phyloP scores from a whole-genome alignment of 2,888 invertebrate genomes.

The Coleophora flavipennella region DNA sequence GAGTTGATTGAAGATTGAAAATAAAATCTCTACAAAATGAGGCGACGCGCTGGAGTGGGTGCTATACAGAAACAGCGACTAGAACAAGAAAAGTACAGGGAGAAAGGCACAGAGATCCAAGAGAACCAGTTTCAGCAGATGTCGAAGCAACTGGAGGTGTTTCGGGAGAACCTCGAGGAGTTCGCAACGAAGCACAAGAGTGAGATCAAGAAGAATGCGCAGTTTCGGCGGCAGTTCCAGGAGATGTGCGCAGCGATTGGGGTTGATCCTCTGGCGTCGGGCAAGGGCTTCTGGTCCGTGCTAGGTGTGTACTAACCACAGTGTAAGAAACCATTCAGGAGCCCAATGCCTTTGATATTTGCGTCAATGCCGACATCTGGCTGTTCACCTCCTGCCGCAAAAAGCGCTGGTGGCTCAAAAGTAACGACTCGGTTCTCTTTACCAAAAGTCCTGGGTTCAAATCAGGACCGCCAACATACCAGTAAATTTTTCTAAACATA shows the following conservation, averaged over 20 bases:
- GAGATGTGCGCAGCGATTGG: slow-evolving; percentile 99
- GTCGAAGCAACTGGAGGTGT: slow-evolving; percentile 94
- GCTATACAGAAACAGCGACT: slow-evolving; percentile 91
- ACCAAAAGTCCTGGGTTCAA: no score
- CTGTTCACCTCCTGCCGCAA: no score
- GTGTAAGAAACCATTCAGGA: no score
- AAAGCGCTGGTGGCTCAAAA: no score
- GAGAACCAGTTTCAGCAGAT: slow-evolving; percentile 94
- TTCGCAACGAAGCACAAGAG: slow-evolving; percentile 96
- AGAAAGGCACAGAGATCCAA: slow-evolving; percentile 92
- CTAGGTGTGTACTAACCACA: slow-evolving; percentile 70
- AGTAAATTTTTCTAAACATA: no score
- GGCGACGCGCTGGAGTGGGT: slow-evolving; percentile 88
- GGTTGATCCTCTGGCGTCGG: slow-evolving; percentile 97
- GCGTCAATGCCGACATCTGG: no score
- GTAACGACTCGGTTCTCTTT: no score
- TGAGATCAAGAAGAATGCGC: slow-evolving; percentile 95
- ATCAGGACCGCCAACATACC: no score
- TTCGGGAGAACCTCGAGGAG: slow-evolving; percentile 92
- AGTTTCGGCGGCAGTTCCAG: slow-evolving; percentile 96
- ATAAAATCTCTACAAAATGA: slow-evolving; percentile 63
- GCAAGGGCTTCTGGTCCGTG: slow-evolving; percentile 98
- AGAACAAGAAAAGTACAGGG: slow-evolving; percentile 91
- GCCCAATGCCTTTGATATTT: no score
- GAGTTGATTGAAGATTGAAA: no score